Conservation (phyloP, 2,113 vertebrate species). For the Enhydra lutris region DNA sequence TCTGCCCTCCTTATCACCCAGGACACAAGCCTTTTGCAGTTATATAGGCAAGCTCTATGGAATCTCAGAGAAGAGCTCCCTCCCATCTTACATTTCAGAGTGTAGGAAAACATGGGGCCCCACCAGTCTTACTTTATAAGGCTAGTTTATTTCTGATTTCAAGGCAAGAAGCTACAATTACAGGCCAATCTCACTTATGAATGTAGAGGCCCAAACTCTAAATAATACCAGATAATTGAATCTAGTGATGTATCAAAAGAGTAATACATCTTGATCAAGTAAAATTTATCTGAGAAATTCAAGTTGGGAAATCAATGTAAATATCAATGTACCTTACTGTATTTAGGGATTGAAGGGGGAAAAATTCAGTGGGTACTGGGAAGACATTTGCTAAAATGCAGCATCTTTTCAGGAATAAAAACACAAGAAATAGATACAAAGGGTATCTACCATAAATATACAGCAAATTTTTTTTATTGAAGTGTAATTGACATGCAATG, state of each 20-base stretch:
- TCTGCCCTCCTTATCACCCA: neutral
- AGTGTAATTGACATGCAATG: neutral
- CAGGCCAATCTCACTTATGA: neutral
- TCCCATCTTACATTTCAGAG: neutral
- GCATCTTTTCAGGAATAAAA: neutral
- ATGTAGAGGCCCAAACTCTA: neutral
- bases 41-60: neutral
- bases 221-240: neutral
- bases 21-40: neutral
- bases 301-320: neutral
- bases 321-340: neutral
- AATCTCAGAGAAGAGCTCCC: neutral
- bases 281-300: constrained; percentile 27
- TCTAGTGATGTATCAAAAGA: neutral
- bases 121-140: constrained; percentile 2
- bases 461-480: neutral
- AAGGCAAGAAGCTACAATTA: constrained; percentile 21
- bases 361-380: neutral
- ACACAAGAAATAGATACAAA: neutral
- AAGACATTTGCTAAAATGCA: neutral
- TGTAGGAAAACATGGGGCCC: neutral
- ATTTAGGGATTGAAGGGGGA: neutral
- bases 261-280: constrained; percentile 15
- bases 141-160: constrained; percentile 9
- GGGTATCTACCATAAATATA: neutral